Base-by-base conservation (phyloP, 2,797 vertebrate species). In the Gadopsis marmoratus region DNA sequence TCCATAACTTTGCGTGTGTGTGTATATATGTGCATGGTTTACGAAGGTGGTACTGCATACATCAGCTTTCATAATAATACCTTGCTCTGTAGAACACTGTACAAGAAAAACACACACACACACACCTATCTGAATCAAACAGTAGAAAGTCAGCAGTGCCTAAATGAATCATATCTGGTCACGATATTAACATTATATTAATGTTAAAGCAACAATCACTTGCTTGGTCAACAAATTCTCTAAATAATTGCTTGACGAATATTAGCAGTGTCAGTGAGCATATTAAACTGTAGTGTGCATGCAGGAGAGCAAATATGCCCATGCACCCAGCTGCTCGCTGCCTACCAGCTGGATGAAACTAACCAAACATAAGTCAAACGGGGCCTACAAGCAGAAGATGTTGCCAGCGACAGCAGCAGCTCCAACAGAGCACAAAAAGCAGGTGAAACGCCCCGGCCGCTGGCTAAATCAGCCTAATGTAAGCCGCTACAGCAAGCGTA, bases 311-410 rank as follows among this genome's bases (percentile, higher is more conserved):
- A 80, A 83, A 89, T 60, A 12, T 53, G 74, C 61, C 37, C 48
- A 4, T 74, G 66, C 64, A 60, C 10, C 74, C 88, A 92, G 86
- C 89, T 89, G 86, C 78, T 76, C 48, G 54, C 76, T 81, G 78
- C 60, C 67, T 56, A 77, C 80, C 88, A 81, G 81, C 89, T 90
- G 80, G 73, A 85, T 59, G 82, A 88, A 86, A 89, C 79, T 59
- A 86, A 81, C 88, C 74, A 33, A 58, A 74, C 55, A 71, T 53
- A 84, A 75, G 51, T 76, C 54, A 56, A 83, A 76, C 41, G 13
- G 74, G 82, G 83, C 55, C 84, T 62, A 68, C 67, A 45, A 86
- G 83, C 85, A 81, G 79, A 89, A 77, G 79, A 81, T 84, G 77
- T 71, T 77, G 79, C 56, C 68, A 65, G 33, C 88, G 74, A 71